A percentile compares a stretch with the other conserved stretches of the same genome.
Evolutionary conservation across 2,797 vertebrate species (phyloP).

Genomic region (Melanotaenia pygmaea): DNA sequence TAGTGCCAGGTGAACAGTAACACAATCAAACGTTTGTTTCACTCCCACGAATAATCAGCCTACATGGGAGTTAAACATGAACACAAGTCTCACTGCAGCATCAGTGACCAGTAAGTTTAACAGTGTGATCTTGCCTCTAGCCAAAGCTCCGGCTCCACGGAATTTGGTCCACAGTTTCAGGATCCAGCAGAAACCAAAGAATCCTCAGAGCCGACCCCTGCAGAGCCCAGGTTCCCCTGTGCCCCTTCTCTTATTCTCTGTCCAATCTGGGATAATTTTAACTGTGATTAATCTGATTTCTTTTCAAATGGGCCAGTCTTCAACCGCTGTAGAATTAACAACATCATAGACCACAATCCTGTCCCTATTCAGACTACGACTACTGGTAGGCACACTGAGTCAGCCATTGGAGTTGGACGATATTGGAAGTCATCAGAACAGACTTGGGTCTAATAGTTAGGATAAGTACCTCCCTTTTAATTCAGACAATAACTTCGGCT

Average conservation of each 20-base stretch:
- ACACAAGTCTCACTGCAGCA: not conserved
- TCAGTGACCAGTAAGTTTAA: constrained; percentile 42
- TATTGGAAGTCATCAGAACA: constrained; percentile 12
- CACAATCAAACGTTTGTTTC: not conserved
- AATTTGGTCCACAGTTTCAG: constrained; percentile 78
- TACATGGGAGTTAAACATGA: not conserved
- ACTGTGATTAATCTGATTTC: constrained; percentile 24
- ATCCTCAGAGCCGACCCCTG: constrained; percentile 53
- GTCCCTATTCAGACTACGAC: not conserved
- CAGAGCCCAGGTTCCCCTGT: constrained; percentile 67
- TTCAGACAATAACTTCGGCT: not conserved
- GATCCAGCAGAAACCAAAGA: constrained; percentile 69
- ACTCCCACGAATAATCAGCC: not conserved
- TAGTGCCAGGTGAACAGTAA: not conserved
- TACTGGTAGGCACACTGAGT: constrained; percentile 33
- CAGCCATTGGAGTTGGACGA: not conserved
- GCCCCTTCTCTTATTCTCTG: constrained; percentile 35
- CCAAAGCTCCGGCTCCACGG: constrained; percentile 74
- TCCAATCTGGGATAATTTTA: constrained; percentile 40
- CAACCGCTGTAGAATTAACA: constrained; percentile 37
- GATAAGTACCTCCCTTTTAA: not conserved
- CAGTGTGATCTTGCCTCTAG: constrained; percentile 69
- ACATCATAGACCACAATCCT: constrained; percentile 15
- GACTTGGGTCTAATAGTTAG: constrained; percentile 30
- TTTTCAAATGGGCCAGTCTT: constrained; percentile 1